Base-by-base conservation (phyloP, 2,888 invertebrate genomes). In the Patella depressa region DNA sequence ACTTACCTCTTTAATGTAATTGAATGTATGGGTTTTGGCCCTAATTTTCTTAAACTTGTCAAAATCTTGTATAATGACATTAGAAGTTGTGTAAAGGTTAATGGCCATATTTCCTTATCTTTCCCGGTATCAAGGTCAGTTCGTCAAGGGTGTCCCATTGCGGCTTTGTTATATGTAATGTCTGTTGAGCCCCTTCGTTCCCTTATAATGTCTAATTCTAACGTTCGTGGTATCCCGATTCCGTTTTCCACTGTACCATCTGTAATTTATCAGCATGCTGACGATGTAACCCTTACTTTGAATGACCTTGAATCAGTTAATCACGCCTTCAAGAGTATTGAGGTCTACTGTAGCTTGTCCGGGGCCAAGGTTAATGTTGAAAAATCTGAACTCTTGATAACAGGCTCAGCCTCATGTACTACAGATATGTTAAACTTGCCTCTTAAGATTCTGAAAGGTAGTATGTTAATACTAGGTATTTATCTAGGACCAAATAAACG, bases 1-100 rank as follows among this genome's bases (percentile, higher is more conserved):
- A 74, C 77, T 19, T 85, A 78, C 76, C n/a, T 85, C 34, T 82
- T 80, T 78, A 74, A 81, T 71, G 75, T 77, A 9, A 72, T 86
- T 57, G 3, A 74, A 12, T 53, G 77, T 12, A 84, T 82, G 76
- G 82, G 83, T 17, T 84, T 86, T 81, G 75, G 80, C 29, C 34
- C 76, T 29, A 65, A 75, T 57, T 81, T 85, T 53, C 79, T 83
- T 53, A 57, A 81, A 9, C 83, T 81, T 81, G 79, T 85, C 29
- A 76, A 78, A 65, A 80, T 85, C 24, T 76, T 84, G 59, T 84
- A 86, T 73, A 76, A 65, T 29, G 75, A 78, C 24, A 77, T 82
- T 71, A 73, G 72, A 17, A 81, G 82, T 24, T 80, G 80, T 11
- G 82, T 82, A 12, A 79, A 81, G 12, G 79, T 84, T 14, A 83